These are phyloP conservation scores for Pentalonia nigronervosa DNA, from an alignment of 1,140 invertebrate genomes.

Conservation along the genomic window DNA sequence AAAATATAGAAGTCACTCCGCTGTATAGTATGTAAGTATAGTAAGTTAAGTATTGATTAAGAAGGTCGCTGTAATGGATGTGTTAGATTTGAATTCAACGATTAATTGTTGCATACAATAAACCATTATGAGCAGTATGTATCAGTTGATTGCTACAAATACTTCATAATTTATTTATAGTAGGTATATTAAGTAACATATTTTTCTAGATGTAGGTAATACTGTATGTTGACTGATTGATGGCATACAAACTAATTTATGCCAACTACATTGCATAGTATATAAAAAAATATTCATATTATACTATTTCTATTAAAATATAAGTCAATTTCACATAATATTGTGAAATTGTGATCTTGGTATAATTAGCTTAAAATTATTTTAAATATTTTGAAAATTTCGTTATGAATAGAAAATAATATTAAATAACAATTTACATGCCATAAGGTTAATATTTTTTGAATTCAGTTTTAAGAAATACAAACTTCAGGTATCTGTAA, in stretches of 20 bases:
- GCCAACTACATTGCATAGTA: neutral
- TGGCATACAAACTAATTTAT: too few relatives aligned
- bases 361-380: neutral
- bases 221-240: neutral
- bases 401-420: neutral
- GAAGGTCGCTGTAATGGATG: neutral
- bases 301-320: too few relatives aligned
- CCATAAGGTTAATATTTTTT: too few relatives aligned
- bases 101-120: neutral
- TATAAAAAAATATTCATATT: neutral
- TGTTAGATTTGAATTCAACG: neutral
- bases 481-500: neutral
- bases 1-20: too few relatives aligned
- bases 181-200: neutral
- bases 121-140: neutral
- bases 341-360: too few relatives aligned
- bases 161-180: too few relatives aligned
- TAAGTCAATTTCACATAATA: too few relatives aligned
- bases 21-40: neutral
- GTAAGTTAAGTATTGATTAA: neutral
- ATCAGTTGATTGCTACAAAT: too few relatives aligned
- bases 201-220: neutral
- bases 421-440: neutral
- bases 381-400: neutral
- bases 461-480: neutral